These are phyloP conservation scores for Drosophila watanabei DNA, from an alignment of 1,140 invertebrate genomes.

Conservation along the genomic window DNA sequence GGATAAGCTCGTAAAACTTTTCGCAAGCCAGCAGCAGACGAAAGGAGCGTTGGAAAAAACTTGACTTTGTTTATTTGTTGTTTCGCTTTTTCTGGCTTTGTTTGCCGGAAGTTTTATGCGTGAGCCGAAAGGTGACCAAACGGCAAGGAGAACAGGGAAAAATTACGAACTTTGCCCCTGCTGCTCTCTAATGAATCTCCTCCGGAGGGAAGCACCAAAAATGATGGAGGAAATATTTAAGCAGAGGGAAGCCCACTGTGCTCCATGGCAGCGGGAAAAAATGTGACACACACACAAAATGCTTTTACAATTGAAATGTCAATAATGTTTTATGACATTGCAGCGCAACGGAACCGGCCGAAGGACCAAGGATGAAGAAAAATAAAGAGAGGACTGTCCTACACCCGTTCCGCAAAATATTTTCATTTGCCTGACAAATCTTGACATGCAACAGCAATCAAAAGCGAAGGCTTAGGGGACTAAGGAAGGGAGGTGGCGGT, in stretches of 20 bases:
- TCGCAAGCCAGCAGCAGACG: slow-evolving; percentile 41
- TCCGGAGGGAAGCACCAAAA: slow-evolving; percentile 34
- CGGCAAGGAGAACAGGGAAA: slow-evolving; percentile 23
- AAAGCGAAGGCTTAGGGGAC: slow-evolving; percentile 45
- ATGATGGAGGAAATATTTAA: slow-evolving; percentile 36
- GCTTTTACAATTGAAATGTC: slow-evolving; percentile 79
- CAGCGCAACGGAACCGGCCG: slow-evolving; percentile 47
- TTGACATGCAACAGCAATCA: slow-evolving; percentile 80
- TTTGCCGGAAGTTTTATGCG: slow-evolving; percentile 67
- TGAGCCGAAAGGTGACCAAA: slow-evolving; percentile 57
- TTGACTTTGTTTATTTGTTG: slow-evolving; percentile 66
- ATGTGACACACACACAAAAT: slow-evolving; percentile 63
- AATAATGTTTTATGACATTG: slow-evolving; percentile 82
- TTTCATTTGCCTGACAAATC: slow-evolving; percentile 76
- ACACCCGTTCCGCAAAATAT: slow-evolving; percentile 55
- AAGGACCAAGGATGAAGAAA: slow-evolving; percentile 13
- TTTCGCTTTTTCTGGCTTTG: slow-evolving; percentile 43
- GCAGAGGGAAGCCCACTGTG: neutral
- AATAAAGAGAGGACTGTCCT: slow-evolving; percentile 2
- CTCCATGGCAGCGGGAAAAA: slow-evolving; percentile 26
- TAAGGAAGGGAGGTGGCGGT: neutral
- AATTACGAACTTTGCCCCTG: slow-evolving; percentile 25
- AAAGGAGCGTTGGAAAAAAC: slow-evolving; percentile 36
- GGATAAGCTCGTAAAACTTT: slow-evolving; percentile 81
- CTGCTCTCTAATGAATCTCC: slow-evolving; percentile 65